A percentile compares a stretch with the other conserved stretches of the same genome.
Evolutionary conservation across 2,888 invertebrate species (phyloP).

Genomic region (Xylophagus ater): DNA sequence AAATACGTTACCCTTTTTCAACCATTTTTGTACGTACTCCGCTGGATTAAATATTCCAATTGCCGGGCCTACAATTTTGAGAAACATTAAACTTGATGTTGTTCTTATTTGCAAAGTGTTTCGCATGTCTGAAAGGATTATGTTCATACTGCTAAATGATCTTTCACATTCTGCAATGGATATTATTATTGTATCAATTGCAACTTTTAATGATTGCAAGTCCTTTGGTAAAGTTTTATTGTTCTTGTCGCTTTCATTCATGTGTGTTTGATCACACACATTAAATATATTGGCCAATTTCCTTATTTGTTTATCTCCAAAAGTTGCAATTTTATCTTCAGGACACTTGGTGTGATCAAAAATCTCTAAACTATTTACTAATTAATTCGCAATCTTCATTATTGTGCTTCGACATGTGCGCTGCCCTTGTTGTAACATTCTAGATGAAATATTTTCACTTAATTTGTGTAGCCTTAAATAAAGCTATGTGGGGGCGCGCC

Average conservation of each 20-base stretch:
- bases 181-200: not conserved
- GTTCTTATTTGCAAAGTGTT: constrained; percentile 2
- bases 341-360: not conserved
- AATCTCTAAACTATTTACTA: not conserved
- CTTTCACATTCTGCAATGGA: constrained; percentile 1
- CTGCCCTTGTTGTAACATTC: not conserved
- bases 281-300: not conserved
- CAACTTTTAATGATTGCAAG: not conserved
- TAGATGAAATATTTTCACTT: not conserved
- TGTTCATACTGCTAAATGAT: constrained; percentile 1
- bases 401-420: not conserved
- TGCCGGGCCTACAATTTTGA: not conserved
- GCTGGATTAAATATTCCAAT: not conserved
- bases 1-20: not conserved
- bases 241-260: not conserved
- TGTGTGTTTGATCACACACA: not conserved
- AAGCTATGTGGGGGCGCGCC: too few relatives aligned
- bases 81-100: constrained; percentile 1
- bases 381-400: not conserved
- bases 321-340: not conserved
- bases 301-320: not conserved
- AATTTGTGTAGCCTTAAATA: too few relatives aligned
- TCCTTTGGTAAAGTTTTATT: not conserved
- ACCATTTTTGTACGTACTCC: not conserved
- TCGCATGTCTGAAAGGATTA: not conserved